Evolutionary conservation across 92 coral and sea anemone genomes (phyloP).

Genomic region (Porites rus): DNA sequence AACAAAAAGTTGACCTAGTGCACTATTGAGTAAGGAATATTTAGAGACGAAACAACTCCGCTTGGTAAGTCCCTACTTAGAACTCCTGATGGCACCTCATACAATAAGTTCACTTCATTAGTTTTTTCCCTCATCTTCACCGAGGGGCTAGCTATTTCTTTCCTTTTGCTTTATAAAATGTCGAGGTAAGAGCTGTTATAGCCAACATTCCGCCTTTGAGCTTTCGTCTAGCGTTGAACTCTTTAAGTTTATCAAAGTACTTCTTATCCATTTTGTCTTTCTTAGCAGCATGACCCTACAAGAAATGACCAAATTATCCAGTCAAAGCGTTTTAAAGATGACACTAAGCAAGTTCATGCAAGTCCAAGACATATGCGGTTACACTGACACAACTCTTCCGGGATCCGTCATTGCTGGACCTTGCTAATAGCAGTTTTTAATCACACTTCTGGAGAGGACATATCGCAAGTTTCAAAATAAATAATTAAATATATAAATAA

Average conservation of each 20-base stretch:
- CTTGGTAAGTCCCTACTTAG: not conserved
- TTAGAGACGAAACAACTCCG: not conserved
- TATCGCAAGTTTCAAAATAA: no score
- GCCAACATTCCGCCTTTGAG: conserved; percentile 96
- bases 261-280: conserved; percentile 89
- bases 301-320: not conserved
- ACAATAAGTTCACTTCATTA: not conserved
- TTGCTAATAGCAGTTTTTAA: no score
- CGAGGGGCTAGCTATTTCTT: not conserved
- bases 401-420: no score
- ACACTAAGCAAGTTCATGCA: not conserved
- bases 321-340: not conserved
- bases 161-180: not conserved
- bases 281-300: conserved; percentile 88
- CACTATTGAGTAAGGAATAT: not conserved
- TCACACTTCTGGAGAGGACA: no score
- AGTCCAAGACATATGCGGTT: no score
- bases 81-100: not conserved
- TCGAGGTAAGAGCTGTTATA: conserved; percentile 63
- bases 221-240: conserved; percentile 93
- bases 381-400: no score
- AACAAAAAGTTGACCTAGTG: not conserved
- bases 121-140: not conserved
- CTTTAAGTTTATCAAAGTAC: conserved; percentile 73
- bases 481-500: no score